Conservation (phyloP, 23 tunicate species). For the Oikopleura dioica region DNA sequence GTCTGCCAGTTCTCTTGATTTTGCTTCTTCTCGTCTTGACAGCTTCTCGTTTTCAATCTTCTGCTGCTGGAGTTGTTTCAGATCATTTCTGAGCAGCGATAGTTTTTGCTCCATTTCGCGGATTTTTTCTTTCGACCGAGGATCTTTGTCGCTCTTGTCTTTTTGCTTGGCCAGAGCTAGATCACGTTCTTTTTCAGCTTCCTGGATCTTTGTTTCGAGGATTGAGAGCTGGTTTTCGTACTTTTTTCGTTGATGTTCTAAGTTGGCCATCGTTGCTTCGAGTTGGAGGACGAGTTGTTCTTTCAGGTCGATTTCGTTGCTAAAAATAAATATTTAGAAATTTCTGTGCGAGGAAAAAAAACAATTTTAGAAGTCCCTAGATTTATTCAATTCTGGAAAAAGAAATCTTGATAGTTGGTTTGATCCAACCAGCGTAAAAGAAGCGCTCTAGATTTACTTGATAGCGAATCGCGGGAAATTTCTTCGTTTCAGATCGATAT, state of each 20-base stretch:
- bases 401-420: too few relatives aligned
- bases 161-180: background rate
- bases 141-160: background rate
- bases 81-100: background rate
- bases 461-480: too few relatives aligned
- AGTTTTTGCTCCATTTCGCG: background rate
- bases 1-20: background rate
- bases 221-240: background rate
- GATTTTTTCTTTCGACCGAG: background rate
- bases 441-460: too few relatives aligned
- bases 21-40: background rate
- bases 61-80: conserved; percentile 5
- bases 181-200: conserved; percentile 9
- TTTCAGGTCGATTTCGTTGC: conserved; percentile 50
- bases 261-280: conserved; percentile 18
- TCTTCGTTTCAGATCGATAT: too few relatives aligned
- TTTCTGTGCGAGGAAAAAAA: too few relatives aligned
- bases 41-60: background rate
- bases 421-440: too few relatives aligned
- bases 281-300: conserved; percentile 48
- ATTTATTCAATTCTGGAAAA: too few relatives aligned
- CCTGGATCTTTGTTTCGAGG: background rate
- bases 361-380: too few relatives aligned
- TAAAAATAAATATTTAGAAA: too few relatives aligned
- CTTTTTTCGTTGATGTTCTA: conserved; percentile 1